A percentile compares a stretch with the other conserved stretches of the same genome.
phyloP scores from a whole-genome alignment of 1,140 invertebrate species.

The Lepidostoma basale region DNA sequence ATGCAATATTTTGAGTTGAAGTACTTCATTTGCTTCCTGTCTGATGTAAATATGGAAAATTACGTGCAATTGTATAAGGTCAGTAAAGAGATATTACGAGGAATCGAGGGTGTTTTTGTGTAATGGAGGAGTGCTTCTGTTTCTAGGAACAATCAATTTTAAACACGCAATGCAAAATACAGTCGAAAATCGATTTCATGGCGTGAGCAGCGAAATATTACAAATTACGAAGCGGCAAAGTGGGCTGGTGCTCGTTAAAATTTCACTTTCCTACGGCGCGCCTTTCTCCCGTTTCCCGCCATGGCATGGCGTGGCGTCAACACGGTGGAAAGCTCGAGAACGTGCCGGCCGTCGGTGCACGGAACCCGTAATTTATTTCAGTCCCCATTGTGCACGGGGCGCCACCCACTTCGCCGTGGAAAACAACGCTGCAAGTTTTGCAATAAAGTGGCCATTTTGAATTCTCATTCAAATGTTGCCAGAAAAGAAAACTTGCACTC shows the following conservation, averaged over 20 bases:
- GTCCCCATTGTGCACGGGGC: background rate
- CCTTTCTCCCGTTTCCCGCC: background rate
- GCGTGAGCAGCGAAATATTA: background rate
- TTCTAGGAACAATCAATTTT: background rate
- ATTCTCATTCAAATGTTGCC: slow-evolving; percentile 16
- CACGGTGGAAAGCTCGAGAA: no score
- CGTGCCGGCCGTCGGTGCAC: no score
- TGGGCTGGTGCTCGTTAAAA: background rate
- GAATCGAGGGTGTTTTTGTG: no score
- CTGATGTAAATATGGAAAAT: no score
- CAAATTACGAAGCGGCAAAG: background rate
- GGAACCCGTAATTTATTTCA: slow-evolving; percentile 16
- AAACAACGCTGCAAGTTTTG: slow-evolving; percentile 7
- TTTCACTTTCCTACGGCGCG: slow-evolving; percentile 14
- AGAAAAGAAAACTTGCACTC: slow-evolving; percentile 6
- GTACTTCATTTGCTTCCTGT: no score
- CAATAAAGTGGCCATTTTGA: slow-evolving; percentile 21
- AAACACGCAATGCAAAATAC: background rate
- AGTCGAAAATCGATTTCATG: slow-evolving; percentile 14
- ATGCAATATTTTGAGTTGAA: no score
- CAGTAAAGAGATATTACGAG: no score
- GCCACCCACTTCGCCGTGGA: slow-evolving; percentile 3
- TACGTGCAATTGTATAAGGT: no score
- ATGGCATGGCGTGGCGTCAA: no score
- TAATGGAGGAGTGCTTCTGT: background rate